Percentiles rank a stretch among this genome's conserved stretches.
These are phyloP conservation scores for Mesembrinibis cayennensis DNA, from an alignment of 2,113 vertebrate genomes.

Conservation along the genomic window DNA sequence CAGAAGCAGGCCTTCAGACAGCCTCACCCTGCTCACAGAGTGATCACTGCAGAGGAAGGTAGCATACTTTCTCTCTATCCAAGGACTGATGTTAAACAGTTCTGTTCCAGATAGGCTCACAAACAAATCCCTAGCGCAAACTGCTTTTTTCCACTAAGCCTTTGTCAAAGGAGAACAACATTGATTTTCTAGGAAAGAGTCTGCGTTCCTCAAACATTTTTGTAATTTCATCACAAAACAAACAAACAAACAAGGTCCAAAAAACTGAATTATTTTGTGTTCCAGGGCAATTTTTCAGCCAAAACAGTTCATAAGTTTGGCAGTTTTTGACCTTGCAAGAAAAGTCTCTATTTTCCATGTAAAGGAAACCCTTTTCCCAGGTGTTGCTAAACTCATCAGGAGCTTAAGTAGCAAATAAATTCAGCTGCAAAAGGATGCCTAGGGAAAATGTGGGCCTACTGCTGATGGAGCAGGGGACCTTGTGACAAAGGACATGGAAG, in stretches of 20 bases:
- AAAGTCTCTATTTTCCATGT: neutral
- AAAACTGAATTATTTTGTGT: neutral
- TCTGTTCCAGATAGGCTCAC: neutral
- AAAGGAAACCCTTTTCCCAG: neutral
- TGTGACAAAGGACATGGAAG: neutral
- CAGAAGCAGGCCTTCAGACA: neutral
- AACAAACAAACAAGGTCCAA: neutral
- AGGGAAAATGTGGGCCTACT: neutral
- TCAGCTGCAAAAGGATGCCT: neutral
- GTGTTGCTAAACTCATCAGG: neutral
- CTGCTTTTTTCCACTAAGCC: neutral
- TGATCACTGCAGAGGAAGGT: neutral
- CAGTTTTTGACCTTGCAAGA: neutral
- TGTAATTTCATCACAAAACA: conserved; percentile 9
- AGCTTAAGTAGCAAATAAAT: neutral
- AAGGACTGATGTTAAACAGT: neutral
- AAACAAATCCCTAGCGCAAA: neutral
- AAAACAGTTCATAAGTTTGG: neutral
- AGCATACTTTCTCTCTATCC: neutral
- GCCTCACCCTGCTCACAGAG: neutral
- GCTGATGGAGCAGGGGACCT: neutral
- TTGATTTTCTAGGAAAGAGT: neutral
- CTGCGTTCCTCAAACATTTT: conserved; percentile 6
- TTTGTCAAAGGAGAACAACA: neutral
- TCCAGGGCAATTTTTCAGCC: neutral